phyloP scores from a whole-genome alignment of 2,888 invertebrate genomes.

The Patella caerulea region DNA sequence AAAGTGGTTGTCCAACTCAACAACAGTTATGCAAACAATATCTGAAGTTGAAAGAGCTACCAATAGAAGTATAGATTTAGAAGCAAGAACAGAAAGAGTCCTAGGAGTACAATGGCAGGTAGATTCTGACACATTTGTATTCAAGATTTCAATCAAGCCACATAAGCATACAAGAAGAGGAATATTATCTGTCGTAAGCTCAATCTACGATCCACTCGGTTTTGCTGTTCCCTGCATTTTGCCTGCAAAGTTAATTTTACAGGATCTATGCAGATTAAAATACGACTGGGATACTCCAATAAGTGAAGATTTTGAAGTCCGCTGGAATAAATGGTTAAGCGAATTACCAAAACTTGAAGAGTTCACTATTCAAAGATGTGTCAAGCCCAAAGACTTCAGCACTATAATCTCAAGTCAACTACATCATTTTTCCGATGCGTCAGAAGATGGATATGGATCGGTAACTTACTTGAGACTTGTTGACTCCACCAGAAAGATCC shows the following conservation, averaged over 20 bases:
- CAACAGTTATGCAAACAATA: conserved; percentile 17
- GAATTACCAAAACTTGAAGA: background rate
- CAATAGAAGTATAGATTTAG: conserved; percentile 15
- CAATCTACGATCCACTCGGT: too few relatives aligned
- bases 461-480: background rate
- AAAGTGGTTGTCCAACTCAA: conserved; percentile 28
- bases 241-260: conserved; percentile 31
- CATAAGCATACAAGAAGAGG: conserved; percentile 15
- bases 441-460: background rate
- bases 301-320: conserved; percentile 14
- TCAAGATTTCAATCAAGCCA: conserved; percentile 14
- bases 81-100: conserved; percentile 22
- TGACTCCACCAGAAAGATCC: background rate
- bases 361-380: conserved; percentile 10
- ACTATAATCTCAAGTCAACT: conserved; percentile 14
- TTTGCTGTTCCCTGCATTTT: too few relatives aligned
- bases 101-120: conserved; percentile 31
- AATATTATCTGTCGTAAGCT: conserved; percentile 20
- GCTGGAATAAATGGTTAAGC: conserved; percentile 29
- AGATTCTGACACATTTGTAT: conserved; percentile 21
- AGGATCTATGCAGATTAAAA: conserved; percentile 26
- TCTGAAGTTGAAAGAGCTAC: conserved; percentile 15
- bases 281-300: conserved; percentile 31
- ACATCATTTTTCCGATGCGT: conserved; percentile 31
- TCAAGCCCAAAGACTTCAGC: conserved; percentile 23